Evolutionary conservation across 2,113 vertebrate genomes (phyloP).

Genomic region (Oceanodroma tethys): DNA sequence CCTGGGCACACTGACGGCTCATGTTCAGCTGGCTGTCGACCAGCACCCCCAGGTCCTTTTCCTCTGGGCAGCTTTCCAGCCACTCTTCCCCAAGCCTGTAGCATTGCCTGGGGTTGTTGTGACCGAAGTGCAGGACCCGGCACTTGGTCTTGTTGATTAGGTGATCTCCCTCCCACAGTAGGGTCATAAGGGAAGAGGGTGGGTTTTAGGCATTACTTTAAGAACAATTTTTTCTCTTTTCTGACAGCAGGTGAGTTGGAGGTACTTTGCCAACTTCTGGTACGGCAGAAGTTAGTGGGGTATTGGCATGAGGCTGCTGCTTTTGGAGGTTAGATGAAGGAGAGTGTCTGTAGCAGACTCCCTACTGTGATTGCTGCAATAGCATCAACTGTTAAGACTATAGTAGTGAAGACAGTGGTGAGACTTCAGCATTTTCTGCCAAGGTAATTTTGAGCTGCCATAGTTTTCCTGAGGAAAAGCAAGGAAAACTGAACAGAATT

Average conservation of each 20-base stretch:
- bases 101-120: too few relatives aligned
- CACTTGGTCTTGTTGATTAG: too few relatives aligned
- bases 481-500: background rate
- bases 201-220: background rate
- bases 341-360: background rate
- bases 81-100: too few relatives aligned
- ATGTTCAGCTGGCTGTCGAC: too few relatives aligned
- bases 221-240: background rate
- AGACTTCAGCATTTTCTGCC: background rate
- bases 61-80: too few relatives aligned
- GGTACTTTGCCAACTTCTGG: background rate
- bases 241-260: background rate
- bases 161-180: background rate
- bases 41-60: too few relatives aligned
- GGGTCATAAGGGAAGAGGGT: background rate
- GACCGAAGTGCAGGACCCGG: too few relatives aligned
- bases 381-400: background rate
- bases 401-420: background rate
- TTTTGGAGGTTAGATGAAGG: background rate
- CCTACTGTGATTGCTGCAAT: background rate
- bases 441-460: background rate
- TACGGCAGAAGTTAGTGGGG: background rate
- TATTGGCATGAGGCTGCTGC: background rate
- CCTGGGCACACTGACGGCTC: too few relatives aligned
- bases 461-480: background rate